These are phyloP conservation scores for Gastrophryne carolinensis DNA, from an alignment of 2,797 vertebrate genomes.

Conservation along the genomic window DNA sequence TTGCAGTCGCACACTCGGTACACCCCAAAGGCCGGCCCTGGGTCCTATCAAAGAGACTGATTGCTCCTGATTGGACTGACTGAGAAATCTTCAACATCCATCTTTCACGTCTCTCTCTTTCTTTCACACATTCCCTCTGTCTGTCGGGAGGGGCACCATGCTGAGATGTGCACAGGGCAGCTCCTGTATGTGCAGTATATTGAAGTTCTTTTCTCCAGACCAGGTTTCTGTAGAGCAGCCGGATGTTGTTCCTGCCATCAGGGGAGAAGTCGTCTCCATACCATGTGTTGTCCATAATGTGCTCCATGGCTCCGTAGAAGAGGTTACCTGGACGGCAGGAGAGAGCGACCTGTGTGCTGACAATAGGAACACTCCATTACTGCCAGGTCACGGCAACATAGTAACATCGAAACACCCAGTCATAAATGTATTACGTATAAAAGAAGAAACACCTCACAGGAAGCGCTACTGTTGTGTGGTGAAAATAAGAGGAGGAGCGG, in stretches of 20 bases:
- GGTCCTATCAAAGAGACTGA: too few species aligned
- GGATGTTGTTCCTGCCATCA: not conserved
- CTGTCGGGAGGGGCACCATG: too few species aligned
- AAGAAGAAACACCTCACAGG: not conserved
- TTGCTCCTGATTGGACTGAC: too few species aligned
- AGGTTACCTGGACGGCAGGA: not conserved
- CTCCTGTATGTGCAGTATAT: not conserved
- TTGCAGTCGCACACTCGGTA: too few species aligned
- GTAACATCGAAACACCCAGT: too few species aligned
- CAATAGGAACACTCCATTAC: not conserved
- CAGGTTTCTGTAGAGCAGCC: not conserved
- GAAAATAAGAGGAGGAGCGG: not conserved
- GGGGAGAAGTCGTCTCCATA: not conserved
- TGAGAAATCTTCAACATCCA: not conserved
- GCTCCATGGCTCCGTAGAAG: not conserved
- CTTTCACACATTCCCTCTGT: too few species aligned
- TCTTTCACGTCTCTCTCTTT: too few species aligned
- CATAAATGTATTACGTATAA: not conserved
- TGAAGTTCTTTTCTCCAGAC: not conserved
- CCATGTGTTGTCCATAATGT: not conserved
- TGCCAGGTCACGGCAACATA: too few species aligned
- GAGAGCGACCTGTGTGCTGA: not conserved
- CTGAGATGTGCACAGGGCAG: too few species aligned
- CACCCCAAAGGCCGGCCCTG: too few species aligned
- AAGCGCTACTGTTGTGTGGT: slow-evolving; percentile 14